Evolutionary conservation across 1,140 invertebrate genomes (phyloP), one percentile per base, ranked within the genome.

Genomic region (Mylabris phalerata): DNA sequence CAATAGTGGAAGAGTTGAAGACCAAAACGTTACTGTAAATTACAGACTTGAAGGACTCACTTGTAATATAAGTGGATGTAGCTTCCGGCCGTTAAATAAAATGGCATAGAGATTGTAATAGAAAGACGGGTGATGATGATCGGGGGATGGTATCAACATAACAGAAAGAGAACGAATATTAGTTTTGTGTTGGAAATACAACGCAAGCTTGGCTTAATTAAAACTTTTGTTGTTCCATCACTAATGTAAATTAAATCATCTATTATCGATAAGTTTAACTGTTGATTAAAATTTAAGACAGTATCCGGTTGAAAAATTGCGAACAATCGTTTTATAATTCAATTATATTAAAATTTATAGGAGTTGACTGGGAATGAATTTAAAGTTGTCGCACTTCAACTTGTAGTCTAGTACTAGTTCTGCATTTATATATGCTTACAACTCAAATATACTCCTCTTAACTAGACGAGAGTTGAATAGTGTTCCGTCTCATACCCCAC

Each of bases 341-440:
- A 32, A 32, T 32, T 32, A 32, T 32, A 32, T 32, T 19, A 19
- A 32, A 7, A 32, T 32, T 32, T 32, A 5, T 32, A 32, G 32
- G 32, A 32, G 32, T 5, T 7, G 4, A 32, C 4, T 7, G 32
- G 32, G 7, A 32, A 7, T 32, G 50, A 42, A 52, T 54, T 26
- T 45, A 44, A 54, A 54, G 51, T 54, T 41, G 51, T 56, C 46
- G 45, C 46, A 19, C 19, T 19, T 1, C 1, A 19, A 19, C 19
- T 19, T 19, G 19, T 19, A 19, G 19, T 19, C 19, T 19, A 19
- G 19, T 19, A 19, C 19, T 19, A 19, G 19, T 19, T 4, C 25
- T 24, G 13, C 38, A 32, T 40, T 24, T 38, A 24, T 50, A 49
- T 27, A 24, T 40, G 27, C 27, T 45, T 40, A 43, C 43, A 54